A percentile compares a stretch with the other conserved stretches of the same genome.
These are phyloP conservation scores for Helobdella robusta DNA, from an alignment of 2,888 invertebrate species.

Conservation along the genomic window DNA sequence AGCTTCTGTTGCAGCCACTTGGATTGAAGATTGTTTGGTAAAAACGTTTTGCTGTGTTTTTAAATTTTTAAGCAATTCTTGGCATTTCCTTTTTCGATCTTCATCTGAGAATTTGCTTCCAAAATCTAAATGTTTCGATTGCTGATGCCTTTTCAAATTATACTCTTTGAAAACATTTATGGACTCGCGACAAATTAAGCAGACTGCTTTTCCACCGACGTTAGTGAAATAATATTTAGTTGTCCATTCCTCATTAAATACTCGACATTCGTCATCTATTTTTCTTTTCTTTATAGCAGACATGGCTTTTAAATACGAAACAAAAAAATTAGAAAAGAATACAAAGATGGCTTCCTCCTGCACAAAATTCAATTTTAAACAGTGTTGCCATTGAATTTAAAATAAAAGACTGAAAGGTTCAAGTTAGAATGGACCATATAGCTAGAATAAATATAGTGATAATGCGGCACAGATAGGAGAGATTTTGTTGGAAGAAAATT, in stretches of 20 bases:
- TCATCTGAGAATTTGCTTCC: neutral
- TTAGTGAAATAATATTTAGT: conserved; percentile 5
- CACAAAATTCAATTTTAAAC: no score
- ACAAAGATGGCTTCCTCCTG: no score
- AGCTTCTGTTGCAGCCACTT: neutral
- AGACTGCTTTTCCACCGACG: conserved; percentile 1
- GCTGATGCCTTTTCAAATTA: neutral
- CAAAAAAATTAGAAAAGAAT: no score
- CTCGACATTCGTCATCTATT: conserved; percentile 15
- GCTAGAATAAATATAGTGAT: no score
- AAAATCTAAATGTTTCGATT: neutral
- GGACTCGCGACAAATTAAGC: neutral
- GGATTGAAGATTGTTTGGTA: neutral
- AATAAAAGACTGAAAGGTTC: no score
- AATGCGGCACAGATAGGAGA: no score
- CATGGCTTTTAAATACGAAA: no score
- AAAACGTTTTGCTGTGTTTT: neutral
- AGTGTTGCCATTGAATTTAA: no score
- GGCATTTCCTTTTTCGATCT: neutral
- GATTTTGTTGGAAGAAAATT: no score
- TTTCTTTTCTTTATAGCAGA: conserved; percentile 13
- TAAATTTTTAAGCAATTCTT: neutral
- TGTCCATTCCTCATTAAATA: conserved; percentile 6
- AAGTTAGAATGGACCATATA: no score
- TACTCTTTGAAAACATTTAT: conserved; percentile 5